Conservation (phyloP, 1,140 invertebrate genomes). For the Drosophila melanica region DNA sequence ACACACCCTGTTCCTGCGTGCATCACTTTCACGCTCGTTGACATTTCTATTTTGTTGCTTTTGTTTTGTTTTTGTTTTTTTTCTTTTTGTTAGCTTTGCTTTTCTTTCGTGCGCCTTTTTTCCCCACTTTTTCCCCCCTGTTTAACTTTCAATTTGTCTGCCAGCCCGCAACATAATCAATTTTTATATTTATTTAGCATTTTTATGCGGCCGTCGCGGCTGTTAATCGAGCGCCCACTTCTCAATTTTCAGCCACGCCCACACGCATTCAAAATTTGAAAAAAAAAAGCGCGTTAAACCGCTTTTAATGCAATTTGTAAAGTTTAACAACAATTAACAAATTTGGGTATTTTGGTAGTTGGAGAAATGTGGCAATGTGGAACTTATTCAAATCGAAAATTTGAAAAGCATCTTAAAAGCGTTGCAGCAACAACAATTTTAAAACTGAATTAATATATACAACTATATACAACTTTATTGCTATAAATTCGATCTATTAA, state of each 20-base stretch:
- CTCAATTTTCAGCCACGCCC: constrained; percentile 23
- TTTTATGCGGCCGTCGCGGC: constrained; percentile 50
- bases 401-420: too few species aligned
- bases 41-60: constrained; percentile 59
- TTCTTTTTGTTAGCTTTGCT: background rate
- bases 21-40: constrained; percentile 74
- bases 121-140: constrained; percentile 7
- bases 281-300: background rate
- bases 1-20: background rate
- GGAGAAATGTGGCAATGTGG: too few species aligned
- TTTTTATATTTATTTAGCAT: constrained; percentile 77
- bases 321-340: constrained; percentile 40
- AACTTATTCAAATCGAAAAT: too few species aligned
- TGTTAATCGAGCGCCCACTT: constrained; percentile 29
- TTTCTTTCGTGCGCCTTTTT: constrained; percentile 1
- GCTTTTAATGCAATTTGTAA: constrained; percentile 19
- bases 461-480: too few species aligned
- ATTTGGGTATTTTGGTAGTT: background rate
- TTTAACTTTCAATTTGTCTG: constrained; percentile 60
- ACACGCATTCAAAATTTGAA: constrained; percentile 18
- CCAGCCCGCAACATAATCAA: constrained; percentile 60
- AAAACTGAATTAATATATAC: too few species aligned
- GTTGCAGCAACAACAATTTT: too few species aligned
- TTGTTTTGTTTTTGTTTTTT: constrained; percentile 22
- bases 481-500: too few species aligned